Conservation (phyloP, 1,140 invertebrate species). For the Cotesia glomerata region DNA sequence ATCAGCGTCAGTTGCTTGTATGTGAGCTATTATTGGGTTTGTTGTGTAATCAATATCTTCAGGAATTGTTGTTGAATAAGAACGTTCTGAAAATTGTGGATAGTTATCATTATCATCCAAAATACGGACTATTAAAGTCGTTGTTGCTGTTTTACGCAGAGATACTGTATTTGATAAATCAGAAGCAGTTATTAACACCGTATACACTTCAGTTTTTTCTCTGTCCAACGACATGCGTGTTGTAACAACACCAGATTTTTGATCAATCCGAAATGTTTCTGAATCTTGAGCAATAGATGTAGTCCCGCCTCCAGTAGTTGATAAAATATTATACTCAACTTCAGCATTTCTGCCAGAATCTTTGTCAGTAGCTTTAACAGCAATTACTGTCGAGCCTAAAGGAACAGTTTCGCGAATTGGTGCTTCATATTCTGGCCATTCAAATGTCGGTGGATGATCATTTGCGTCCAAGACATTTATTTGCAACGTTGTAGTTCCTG, state of each 20-base stretch:
- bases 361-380: constrained; percentile 89
- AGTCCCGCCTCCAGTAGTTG: constrained; percentile 68
- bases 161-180: constrained; percentile 80
- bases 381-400: constrained; percentile 87
- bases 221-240: constrained; percentile 85
- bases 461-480: constrained; percentile 93
- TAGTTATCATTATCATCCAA: constrained; percentile 97
- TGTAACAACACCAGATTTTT: constrained; percentile 81
- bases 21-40: constrained; percentile 84
- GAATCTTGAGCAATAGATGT: constrained; percentile 58
- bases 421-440: constrained; percentile 85
- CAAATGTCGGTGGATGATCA: constrained; percentile 91
- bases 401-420: constrained; percentile 83
- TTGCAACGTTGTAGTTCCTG: constrained; percentile 86
- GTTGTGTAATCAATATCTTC: constrained; percentile 85
- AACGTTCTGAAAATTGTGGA: constrained; percentile 90
- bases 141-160: constrained; percentile 76
- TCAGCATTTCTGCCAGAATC: constrained; percentile 90
- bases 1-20: constrained; percentile 90
- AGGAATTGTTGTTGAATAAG: constrained; percentile 84
- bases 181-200: constrained; percentile 81
- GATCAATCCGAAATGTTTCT: constrained; percentile 70
- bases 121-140: constrained; percentile 83
- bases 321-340: constrained; percentile 79
- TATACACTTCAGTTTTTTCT: constrained; percentile 86